A percentile compares a stretch with the other conserved stretches of the same genome.
Evolutionary conservation across 2,113 vertebrate genomes (phyloP).

Genomic region (Microcebus tavaratra): DNA sequence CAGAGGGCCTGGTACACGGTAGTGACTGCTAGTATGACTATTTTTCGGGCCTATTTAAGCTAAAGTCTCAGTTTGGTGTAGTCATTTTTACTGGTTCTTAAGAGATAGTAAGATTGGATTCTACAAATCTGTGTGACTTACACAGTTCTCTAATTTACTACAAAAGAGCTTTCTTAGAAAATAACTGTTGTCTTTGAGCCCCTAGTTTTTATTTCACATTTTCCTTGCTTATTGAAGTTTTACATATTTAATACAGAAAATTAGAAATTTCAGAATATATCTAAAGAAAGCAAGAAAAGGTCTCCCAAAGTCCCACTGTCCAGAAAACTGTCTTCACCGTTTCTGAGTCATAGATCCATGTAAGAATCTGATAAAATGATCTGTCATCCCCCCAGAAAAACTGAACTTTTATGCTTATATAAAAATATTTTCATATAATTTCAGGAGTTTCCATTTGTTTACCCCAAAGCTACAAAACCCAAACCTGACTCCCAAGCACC

Average conservation of each 20-base stretch:
- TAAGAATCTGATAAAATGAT: background rate
- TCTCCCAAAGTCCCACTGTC: background rate
- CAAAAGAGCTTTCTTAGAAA: slow-evolving; percentile 9
- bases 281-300: background rate
- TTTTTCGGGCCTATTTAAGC: background rate
- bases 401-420: background rate
- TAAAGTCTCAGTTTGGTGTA: background rate
- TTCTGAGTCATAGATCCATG: background rate
- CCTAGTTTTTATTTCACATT: background rate
- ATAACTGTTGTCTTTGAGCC: background rate
- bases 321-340: background rate
- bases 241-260: background rate
- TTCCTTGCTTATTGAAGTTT: background rate
- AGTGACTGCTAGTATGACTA: background rate
- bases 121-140: background rate
- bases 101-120: background rate
- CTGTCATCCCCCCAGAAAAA: background rate
- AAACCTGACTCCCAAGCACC: slow-evolving; percentile 53
- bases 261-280: background rate
- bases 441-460: slow-evolving; percentile 37
- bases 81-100: background rate
- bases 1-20: background rate
- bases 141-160: background rate
- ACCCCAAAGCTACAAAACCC: background rate
- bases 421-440: slow-evolving; percentile 32